Evolutionary conservation across 1,140 invertebrate genomes (phyloP).

Genomic region (Trichomalopsis sarcophagae): DNA sequence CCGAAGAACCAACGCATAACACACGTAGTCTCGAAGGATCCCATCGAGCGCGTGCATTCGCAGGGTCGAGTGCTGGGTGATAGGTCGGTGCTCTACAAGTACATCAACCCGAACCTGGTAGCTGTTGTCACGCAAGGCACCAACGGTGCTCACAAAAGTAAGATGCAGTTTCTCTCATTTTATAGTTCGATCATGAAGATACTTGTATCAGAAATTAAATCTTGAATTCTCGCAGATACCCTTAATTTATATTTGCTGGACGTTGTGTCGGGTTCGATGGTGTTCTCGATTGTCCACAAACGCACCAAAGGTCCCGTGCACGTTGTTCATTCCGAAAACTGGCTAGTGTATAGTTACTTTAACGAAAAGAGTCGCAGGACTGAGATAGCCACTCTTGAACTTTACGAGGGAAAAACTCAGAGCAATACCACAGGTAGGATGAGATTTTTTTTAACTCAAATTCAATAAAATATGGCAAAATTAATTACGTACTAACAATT

Average conservation of each 20-base stretch:
- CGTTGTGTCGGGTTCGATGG: slow-evolving; percentile 88
- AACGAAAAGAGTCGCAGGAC: slow-evolving; percentile 94
- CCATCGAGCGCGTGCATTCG: slow-evolving; percentile 93
- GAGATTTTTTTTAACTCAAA: neutral
- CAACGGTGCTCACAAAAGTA: slow-evolving; percentile 86
- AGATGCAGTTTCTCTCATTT: slow-evolving; percentile 56
- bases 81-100: slow-evolving; percentile 98
- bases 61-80: slow-evolving; percentile 96
- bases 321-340: slow-evolving; percentile 97
- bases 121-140: slow-evolving; percentile 88
- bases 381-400: slow-evolving; percentile 93
- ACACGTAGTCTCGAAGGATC: slow-evolving; percentile 81
- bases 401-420: slow-evolving; percentile 95
- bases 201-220: slow-evolving; percentile 39
- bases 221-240: slow-evolving; percentile 76
- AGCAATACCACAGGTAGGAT: slow-evolving; percentile 83
- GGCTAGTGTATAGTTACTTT: slow-evolving; percentile 95
- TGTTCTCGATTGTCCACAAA: slow-evolving; percentile 86
- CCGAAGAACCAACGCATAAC: slow-evolving; percentile 82
- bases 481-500: slow-evolving; percentile 19
- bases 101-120: slow-evolving; percentile 97
- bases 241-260: slow-evolving; percentile 92
- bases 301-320: slow-evolving; percentile 88
- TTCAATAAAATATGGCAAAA: too few relatives aligned
- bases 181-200: neutral